Percentiles rank a stretch among this genome's conserved stretches.
Conservation (phyloP, 2,797 vertebrate species). For the Cetoscarus ocellatus region DNA sequence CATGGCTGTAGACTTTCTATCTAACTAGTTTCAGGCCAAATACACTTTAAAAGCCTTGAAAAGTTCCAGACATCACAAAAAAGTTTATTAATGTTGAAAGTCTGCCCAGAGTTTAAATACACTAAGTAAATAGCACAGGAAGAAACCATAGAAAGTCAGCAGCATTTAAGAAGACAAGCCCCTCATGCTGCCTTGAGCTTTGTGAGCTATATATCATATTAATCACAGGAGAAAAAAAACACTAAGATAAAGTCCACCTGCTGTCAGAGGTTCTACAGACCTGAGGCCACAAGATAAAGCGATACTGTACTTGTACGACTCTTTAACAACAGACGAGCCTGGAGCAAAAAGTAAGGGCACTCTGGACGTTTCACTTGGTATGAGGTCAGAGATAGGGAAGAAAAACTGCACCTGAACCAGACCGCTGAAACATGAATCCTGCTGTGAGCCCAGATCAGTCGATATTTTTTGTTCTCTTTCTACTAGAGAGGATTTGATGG, state of each 20-base stretch:
- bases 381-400: not conserved
- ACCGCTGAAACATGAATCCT: not conserved
- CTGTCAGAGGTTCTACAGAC: conserved; percentile 6
- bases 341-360: not conserved
- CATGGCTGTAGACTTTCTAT: too few species aligned
- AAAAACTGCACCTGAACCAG: not conserved
- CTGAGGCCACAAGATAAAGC: conserved; percentile 7
- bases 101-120: not conserved
- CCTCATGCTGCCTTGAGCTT: conserved; percentile 19
- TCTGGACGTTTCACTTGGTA: conserved; percentile 4
- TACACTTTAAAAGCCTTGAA: too few species aligned
- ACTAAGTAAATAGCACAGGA: not conserved
- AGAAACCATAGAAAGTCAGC: not conserved
- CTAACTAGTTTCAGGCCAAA: too few species aligned
- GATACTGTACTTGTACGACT: conserved; percentile 17
- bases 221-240: conserved; percentile 1
- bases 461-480: not conserved
- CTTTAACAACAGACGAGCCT: conserved; percentile 15
- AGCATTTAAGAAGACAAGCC: conserved; percentile 7
- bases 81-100: not conserved
- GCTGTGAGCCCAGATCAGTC: not conserved
- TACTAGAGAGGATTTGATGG: not conserved
- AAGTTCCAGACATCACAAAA: not conserved
- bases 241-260: conserved; percentile 14
- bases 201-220: conserved; percentile 18